Conservation (phyloP, 2,888 invertebrate species). For the Metacarcinus magister region DNA sequence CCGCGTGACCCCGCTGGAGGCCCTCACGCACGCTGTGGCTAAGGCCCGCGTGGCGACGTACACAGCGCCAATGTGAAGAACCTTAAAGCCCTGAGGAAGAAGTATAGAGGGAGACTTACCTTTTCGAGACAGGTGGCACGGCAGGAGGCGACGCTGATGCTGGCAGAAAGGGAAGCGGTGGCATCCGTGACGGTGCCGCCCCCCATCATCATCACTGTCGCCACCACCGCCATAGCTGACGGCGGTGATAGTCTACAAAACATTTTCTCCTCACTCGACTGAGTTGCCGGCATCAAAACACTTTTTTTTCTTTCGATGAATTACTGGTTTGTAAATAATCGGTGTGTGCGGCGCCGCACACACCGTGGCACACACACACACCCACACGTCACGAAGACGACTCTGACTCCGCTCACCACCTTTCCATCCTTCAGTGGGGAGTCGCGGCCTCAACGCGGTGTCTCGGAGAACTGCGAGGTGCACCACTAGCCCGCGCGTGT, state of each 20-base stretch:
- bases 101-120: constrained; percentile 53
- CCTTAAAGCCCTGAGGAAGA: background rate
- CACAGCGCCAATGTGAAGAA: background rate
- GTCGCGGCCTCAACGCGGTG: background rate
- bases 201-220: background rate
- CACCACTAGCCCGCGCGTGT: constrained; percentile 46
- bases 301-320: background rate
- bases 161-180: constrained; percentile 40
- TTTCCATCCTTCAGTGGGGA: background rate
- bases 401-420: background rate
- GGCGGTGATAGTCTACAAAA: background rate
- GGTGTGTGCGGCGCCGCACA: background rate
- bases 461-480: constrained; percentile 11
- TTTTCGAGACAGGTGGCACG: constrained; percentile 66
- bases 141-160: constrained; percentile 66
- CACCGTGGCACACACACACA: constrained; percentile 29
- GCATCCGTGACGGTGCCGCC: constrained; percentile 29
- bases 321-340: background rate
- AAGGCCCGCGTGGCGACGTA: background rate
- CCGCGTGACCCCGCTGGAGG: constrained; percentile 22
- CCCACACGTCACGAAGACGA: constrained; percentile 30
- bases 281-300: background rate
- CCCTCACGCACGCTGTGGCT: background rate
- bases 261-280: background rate
- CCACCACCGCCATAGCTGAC: background rate